Evolutionary conservation across 2,797 vertebrate genomes (phyloP).

Genomic region (Emys orbicularis): DNA sequence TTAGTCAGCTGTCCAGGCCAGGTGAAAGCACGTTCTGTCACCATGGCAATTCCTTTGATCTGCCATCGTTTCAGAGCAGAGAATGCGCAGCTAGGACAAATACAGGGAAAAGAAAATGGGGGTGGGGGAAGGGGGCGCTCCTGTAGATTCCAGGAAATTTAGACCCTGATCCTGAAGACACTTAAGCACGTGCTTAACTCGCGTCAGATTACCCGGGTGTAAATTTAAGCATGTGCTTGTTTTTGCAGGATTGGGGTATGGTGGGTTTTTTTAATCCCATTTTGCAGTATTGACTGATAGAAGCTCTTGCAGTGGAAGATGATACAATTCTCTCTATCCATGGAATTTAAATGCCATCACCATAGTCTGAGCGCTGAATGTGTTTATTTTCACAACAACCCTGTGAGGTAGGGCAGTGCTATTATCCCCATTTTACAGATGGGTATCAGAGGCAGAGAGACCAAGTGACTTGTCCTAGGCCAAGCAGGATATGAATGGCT

Average conservation of each 20-base stretch:
- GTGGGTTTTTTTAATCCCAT: background rate
- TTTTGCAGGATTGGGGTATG: background rate
- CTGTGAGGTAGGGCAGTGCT: background rate
- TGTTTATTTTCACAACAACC: background rate
- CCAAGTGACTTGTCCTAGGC: background rate
- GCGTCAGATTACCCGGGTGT: background rate
- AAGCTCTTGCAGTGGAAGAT: background rate
- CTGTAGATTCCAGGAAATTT: background rate
- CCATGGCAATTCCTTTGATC: background rate
- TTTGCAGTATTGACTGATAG: background rate
- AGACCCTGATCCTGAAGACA: background rate
- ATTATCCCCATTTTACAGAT: background rate
- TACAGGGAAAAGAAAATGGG: background rate
- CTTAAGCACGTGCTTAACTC: background rate
- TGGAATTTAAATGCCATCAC: background rate
- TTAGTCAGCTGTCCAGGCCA: background rate
- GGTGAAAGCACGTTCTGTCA: background rate
- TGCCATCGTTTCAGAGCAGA: background rate
- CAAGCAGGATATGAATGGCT: background rate
- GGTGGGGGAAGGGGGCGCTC: background rate
- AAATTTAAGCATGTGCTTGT: background rate
- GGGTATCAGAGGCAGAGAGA: background rate
- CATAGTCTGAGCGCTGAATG: background rate
- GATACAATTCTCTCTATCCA: background rate
- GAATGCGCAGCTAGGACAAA: rapidly evolving